These are phyloP conservation scores for Acanthococcus lagerstroemiae DNA, from an alignment of 2,888 invertebrate genomes.

Conservation along the genomic window DNA sequence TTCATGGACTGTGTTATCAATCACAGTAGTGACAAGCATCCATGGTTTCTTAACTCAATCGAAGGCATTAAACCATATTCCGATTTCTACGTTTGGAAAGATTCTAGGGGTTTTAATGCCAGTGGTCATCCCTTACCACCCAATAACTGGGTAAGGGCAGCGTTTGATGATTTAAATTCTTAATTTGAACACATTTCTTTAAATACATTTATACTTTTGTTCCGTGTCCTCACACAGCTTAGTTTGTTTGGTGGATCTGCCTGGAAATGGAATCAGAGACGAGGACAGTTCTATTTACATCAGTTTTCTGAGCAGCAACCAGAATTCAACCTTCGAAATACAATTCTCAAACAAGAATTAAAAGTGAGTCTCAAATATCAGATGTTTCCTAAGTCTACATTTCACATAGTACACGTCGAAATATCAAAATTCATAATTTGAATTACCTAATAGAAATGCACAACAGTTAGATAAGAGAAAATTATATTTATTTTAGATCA, in stretches of 20 bases:
- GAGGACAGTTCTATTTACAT: background rate
- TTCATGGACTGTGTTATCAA: conserved; percentile 44
- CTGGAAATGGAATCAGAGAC: background rate
- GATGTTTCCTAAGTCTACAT: no score
- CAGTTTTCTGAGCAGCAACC: background rate
- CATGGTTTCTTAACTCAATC: conserved; percentile 44
- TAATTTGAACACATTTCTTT: no score
- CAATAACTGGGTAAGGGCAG: background rate
- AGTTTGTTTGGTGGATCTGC: background rate
- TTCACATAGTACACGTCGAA: no score
- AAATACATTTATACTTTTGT: no score
- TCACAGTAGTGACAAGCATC: conserved; percentile 43
- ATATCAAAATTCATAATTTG: background rate
- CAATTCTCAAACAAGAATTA: background rate
- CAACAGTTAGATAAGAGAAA: background rate
- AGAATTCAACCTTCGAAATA: background rate
- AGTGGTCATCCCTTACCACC: no score
- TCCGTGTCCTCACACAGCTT: no score
- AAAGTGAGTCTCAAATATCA: background rate
- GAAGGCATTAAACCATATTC: no score
- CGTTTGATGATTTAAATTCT: no score
- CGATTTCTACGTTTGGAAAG: background rate
- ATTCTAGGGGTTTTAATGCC: background rate
- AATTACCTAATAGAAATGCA: background rate
- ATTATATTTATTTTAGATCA: conserved; percentile 5